Conservation (phyloP, 1,140 invertebrate genomes). For the Tetramorium parvispinum region DNA sequence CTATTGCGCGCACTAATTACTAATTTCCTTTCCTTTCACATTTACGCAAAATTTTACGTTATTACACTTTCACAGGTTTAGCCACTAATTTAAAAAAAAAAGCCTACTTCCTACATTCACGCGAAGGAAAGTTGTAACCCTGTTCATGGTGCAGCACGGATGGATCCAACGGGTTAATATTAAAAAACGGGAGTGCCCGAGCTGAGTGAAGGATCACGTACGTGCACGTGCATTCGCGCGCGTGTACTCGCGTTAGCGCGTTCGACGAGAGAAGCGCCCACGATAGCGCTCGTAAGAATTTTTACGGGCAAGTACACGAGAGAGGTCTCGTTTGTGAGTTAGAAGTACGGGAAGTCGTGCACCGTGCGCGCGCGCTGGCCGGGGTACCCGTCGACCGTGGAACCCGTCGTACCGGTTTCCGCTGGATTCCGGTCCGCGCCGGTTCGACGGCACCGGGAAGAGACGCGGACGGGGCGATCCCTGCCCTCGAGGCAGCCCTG, state of each 20-base stretch:
- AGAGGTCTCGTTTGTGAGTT: slow-evolving; percentile 52
- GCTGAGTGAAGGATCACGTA: neutral
- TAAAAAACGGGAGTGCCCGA: neutral
- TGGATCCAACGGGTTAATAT: neutral
- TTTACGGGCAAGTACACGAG: slow-evolving; percentile 44
- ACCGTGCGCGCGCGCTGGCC: neutral
- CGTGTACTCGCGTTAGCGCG: slow-evolving; percentile 25
- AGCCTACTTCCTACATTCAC: neutral
- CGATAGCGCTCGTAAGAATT: slow-evolving; percentile 17
- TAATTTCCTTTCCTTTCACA: neutral
- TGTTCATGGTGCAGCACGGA: neutral
- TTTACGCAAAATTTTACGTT: neutral
- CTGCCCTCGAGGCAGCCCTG: slow-evolving; percentile 14
- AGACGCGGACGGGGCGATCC: slow-evolving; percentile 15
- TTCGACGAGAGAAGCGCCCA: slow-evolving; percentile 14
- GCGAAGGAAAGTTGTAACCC: neutral
- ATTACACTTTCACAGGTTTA: slow-evolving; percentile 20
- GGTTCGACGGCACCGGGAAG: slow-evolving; percentile 43
- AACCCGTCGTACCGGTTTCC: slow-evolving; percentile 64
- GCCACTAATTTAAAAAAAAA: neutral
- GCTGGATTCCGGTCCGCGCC: slow-evolving; percentile 44
- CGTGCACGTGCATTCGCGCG: slow-evolving; percentile 16
- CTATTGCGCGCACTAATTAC: neutral
- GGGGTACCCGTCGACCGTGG: slow-evolving; percentile 45
- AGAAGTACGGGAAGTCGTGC: slow-evolving; percentile 61